These are phyloP conservation scores for Oryzias javanicus DNA, from an alignment of 2,113 vertebrate genomes.

Conservation along the genomic window DNA sequence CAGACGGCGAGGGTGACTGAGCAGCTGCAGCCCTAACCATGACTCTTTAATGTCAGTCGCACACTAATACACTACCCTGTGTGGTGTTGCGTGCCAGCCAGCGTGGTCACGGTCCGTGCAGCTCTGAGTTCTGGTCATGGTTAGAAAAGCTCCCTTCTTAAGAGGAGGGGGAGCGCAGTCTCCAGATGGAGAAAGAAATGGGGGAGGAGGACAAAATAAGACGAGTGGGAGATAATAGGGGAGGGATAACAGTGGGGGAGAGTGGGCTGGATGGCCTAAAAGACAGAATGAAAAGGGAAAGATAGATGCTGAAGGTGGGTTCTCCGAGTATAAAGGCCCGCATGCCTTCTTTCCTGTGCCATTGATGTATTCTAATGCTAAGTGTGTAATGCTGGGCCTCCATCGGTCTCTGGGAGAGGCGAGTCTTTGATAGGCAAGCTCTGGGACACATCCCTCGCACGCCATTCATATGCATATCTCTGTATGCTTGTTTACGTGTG, in stretches of 20 bases:
- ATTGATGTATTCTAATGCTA: constrained; percentile 78
- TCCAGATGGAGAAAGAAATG: constrained; percentile 48
- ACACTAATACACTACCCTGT: constrained; percentile 33
- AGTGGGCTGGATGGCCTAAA: constrained; percentile 42
- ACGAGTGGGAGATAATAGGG: constrained; percentile 61
- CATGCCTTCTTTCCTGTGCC: constrained; percentile 56
- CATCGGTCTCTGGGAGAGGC: constrained; percentile 60
- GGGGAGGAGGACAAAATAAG: constrained; percentile 31
- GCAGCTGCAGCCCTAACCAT: constrained; percentile 50
- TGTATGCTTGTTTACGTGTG: constrained; percentile 14
- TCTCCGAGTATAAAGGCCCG: constrained; percentile 64
- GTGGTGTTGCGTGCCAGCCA: constrained; percentile 55
- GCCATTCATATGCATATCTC: constrained; percentile 69
- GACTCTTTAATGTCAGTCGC: constrained; percentile 59
- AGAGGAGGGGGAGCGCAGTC: constrained; percentile 34
- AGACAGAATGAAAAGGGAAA: constrained; percentile 49
- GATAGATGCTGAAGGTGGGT: constrained; percentile 62
- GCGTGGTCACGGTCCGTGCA: constrained; percentile 63
- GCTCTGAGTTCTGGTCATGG: constrained; percentile 68
- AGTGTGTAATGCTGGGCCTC: constrained; percentile 66
- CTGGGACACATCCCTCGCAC: constrained; percentile 53
- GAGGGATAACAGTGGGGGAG: constrained; percentile 53
- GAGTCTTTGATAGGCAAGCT: constrained; percentile 65
- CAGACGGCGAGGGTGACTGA: constrained; percentile 52
- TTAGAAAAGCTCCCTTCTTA: constrained; percentile 70